phyloP scores from a whole-genome alignment of 2,888 invertebrate species.

The Drosophila multiciliata region DNA sequence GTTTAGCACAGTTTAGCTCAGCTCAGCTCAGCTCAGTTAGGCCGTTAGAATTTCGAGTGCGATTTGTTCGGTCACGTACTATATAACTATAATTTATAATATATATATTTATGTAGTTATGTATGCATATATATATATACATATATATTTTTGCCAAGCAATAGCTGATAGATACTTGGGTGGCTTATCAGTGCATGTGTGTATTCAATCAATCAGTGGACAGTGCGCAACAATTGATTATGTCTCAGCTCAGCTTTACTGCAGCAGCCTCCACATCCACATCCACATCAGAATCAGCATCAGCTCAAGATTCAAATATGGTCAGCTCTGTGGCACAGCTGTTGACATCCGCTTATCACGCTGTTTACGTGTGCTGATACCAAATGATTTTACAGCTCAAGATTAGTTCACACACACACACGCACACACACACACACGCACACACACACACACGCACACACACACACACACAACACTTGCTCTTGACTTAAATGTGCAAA shows the following conservation, averaged over 20 bases:
- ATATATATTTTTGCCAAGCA: background rate
- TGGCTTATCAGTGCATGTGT: slow-evolving; percentile 28
- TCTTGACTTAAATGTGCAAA: background rate
- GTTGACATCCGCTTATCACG: slow-evolving; percentile 65
- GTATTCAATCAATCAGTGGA: slow-evolving; percentile 6
- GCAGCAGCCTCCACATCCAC: slow-evolving; percentile 1
- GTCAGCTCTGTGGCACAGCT: slow-evolving; percentile 11
- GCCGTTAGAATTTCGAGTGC: slow-evolving; percentile 38
- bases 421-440: background rate
- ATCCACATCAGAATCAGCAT: background rate
- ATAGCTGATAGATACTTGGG: slow-evolving; percentile 4
- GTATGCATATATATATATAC: background rate
- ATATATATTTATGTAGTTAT: slow-evolving; percentile 3
- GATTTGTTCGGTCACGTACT: slow-evolving; percentile 52
- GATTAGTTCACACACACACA: slow-evolving; percentile 4
- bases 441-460: background rate
- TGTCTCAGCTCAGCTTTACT: background rate
- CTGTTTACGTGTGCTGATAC: slow-evolving; percentile 61
- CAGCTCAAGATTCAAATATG: background rate
- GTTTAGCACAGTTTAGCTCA: no score
- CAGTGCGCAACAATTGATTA: slow-evolving; percentile 34
- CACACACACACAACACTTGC: slow-evolving; percentile 4
- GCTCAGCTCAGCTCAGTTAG: slow-evolving; percentile 13
- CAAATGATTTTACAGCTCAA: slow-evolving; percentile 18
- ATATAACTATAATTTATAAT: slow-evolving; percentile 7